Evolutionary conservation across 2,113 vertebrate genomes (phyloP), one percentile per base, ranked within the genome.

Genomic region (Heterotis niloticus): DNA sequence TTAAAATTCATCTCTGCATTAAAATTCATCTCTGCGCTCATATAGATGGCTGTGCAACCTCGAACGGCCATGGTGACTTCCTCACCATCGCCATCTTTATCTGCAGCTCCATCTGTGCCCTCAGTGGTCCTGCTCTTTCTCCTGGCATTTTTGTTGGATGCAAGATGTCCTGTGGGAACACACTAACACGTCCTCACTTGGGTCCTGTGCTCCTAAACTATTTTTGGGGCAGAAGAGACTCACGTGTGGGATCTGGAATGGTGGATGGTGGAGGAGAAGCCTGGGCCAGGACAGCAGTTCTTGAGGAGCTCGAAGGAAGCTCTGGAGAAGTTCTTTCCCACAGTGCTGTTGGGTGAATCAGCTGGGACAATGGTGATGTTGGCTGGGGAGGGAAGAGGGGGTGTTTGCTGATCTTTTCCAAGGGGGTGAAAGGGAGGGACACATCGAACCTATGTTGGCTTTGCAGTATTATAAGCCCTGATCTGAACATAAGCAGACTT

Each of bases 271-370:
- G 54, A 78, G 66, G 67, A 62, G 26, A 70, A 67, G 10, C 16
- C 65, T 17, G 18, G 75, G 77, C 52, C 52, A 16, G 16, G 0
- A 69, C 17, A 14, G 9, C 24, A 26, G 14, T 52, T 68, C 64
- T 65, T 78, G 54, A 78, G 54, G 54, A 65, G 54, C 77, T 73
- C 56, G 10, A 20, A 64, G 9, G 56, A 56, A 71, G 77, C 67
- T 71, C 13, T 11, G 23, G 56, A 78, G 77, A 59, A 23, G 59
- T 29, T 59, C 69, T 79, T 79, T 79, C 78, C 78, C 78, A 79
- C 78, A 79, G 78, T 64, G 68, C 69, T 52, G 52, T 18, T 57
- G 76, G 66, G 65, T 68, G 24, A 52, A 29, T 13, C 51, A 51
- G 20, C 12, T 54, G 18, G 44, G 34, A 18, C 17, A 20, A 54